These are phyloP conservation scores for Lacerta bilineata DNA, from an alignment of 2,797 vertebrate species.

Conservation along the genomic window DNA sequence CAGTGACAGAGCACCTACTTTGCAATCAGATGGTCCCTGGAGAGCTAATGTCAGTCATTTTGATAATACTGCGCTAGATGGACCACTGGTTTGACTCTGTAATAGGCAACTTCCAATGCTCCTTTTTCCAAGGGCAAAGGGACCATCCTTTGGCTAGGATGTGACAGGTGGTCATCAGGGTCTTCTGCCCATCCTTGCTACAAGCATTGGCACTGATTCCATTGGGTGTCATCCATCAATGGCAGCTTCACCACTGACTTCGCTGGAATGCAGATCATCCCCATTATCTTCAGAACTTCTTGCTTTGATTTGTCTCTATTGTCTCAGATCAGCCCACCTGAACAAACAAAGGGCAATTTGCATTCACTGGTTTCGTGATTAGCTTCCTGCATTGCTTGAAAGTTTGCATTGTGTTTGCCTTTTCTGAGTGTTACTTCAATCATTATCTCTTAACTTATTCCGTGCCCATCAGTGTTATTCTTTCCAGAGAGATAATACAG, in stretches of 20 bases:
- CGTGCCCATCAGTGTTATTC: slow-evolving; percentile 19
- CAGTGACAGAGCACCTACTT: no score
- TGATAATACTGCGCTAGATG: no score
- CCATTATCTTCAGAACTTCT: slow-evolving; percentile 30
- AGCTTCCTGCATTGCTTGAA: slow-evolving; percentile 14
- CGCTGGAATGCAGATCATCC: slow-evolving; percentile 1
- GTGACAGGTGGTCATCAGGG: neutral
- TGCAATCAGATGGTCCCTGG: no score
- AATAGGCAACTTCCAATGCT: no score
- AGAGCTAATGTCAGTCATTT: no score
- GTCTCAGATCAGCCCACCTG: slow-evolving; percentile 38
- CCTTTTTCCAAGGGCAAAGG: neutral
- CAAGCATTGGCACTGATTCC: neutral
- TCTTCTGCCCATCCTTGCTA: neutral
- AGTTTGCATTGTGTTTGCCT: slow-evolving; percentile 10
- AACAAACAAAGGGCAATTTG: slow-evolving; percentile 40
- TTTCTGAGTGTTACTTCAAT: slow-evolving; percentile 22
- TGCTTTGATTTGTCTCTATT: slow-evolving; percentile 27
- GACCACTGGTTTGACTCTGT: no score
- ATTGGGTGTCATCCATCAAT: slow-evolving; percentile 4
- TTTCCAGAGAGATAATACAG: neutral
- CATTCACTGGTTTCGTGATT: slow-evolving; percentile 23
- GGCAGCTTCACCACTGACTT: slow-evolving; percentile 3
- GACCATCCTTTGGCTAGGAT: neutral
- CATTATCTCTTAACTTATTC: slow-evolving; percentile 19